Conservation (phyloP, 1,140 invertebrate genomes). For the Drosophila tsacasi region DNA sequence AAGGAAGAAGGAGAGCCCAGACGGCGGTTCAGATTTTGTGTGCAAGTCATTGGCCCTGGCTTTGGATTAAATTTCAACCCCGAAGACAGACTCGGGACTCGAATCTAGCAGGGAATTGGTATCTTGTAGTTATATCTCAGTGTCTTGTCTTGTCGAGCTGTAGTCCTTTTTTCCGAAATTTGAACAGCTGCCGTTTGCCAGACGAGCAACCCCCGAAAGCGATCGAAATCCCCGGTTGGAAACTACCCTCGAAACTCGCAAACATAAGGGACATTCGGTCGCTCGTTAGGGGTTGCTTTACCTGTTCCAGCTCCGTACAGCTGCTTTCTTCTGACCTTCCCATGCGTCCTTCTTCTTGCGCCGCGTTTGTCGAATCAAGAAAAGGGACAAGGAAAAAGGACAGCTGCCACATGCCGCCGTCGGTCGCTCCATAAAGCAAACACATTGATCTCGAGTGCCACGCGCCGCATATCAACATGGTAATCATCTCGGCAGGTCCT, state of each 20-base stretch:
- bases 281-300: constrained; percentile 68
- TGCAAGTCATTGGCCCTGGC: constrained; percentile 58
- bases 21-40: constrained; percentile 38
- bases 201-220: constrained; percentile 42
- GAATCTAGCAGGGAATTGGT: constrained; percentile 45
- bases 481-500: constrained; percentile 60
- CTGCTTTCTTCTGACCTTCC: constrained; percentile 63
- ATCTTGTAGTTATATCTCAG: constrained; percentile 41
- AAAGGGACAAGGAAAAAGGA: constrained; percentile 36
- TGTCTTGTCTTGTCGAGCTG: constrained; percentile 49
- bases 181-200: constrained; percentile 68
- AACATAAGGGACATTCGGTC: background rate
- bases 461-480: constrained; percentile 82
- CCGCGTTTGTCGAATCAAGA: constrained; percentile 5
- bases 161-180: constrained; percentile 62
- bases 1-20: constrained; percentile 19
- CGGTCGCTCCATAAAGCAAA: constrained; percentile 37
- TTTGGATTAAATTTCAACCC: constrained; percentile 76
- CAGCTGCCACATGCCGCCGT: constrained; percentile 76
- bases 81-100: constrained; percentile 27
- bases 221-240: constrained; percentile 27
- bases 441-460: constrained; percentile 65
- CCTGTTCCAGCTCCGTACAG: constrained; percentile 63
- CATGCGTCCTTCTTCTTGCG: constrained; percentile 19
- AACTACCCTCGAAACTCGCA: constrained; percentile 40